Conservation (phyloP, 1,140 invertebrate genomes). For the Sinonovacula constricta region DNA sequence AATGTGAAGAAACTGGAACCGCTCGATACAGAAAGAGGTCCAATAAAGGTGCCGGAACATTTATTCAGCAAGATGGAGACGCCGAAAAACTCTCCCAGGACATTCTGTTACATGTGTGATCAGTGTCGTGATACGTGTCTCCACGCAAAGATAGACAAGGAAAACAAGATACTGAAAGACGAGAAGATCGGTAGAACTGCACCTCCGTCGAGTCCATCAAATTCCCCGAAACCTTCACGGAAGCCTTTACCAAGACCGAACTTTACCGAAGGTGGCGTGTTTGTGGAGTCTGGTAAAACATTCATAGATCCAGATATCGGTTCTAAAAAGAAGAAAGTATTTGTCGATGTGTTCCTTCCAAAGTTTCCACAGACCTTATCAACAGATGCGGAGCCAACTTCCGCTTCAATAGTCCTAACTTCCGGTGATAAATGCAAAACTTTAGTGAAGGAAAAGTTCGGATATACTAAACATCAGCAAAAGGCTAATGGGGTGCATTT, state of each 20-base stretch:
- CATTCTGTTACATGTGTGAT: constrained; percentile 33
- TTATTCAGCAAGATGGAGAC: constrained; percentile 40
- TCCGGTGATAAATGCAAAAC: neutral
- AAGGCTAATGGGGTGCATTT: no score
- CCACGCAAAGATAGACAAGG: neutral
- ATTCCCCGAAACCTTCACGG: neutral
- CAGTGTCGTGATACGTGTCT: constrained; percentile 11
- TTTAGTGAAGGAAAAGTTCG: neutral
- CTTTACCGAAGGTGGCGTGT: constrained; percentile 25
- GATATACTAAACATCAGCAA: no score
- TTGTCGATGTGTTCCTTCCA: constrained; percentile 56
- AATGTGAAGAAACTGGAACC: constrained; percentile 5
- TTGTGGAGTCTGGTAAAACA: constrained; percentile 44
- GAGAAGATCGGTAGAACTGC: constrained; percentile 36
- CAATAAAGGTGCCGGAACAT: constrained; percentile 35
- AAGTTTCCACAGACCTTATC: constrained; percentile 36
- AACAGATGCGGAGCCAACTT: constrained; percentile 17
- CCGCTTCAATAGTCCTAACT: neutral
- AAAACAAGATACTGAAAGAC: neutral
- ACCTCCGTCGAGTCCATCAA: constrained; percentile 49
- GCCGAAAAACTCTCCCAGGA: constrained; percentile 5
- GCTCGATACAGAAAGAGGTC: constrained; percentile 32
- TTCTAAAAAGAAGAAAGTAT: constrained; percentile 51
- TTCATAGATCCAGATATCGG: constrained; percentile 36
- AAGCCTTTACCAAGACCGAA: constrained; percentile 19